Conservation (phyloP, 1,140 invertebrate species). For the Anastrepha obliqua region DNA sequence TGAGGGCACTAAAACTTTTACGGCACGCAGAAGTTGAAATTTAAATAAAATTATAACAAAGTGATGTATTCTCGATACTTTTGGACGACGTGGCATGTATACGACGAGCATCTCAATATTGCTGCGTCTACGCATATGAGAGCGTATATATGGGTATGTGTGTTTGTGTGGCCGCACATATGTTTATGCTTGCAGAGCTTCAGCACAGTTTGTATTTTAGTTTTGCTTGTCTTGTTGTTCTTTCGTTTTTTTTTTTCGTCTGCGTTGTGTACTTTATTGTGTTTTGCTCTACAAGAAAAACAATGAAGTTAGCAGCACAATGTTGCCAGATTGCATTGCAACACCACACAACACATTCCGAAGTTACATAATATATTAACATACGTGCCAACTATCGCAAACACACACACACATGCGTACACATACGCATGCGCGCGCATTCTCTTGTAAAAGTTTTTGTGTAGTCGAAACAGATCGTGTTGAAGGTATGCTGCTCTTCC, state of each 20-base stretch:
- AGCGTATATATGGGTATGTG: background rate
- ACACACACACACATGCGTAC: background rate
- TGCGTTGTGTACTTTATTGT: background rate
- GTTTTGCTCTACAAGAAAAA: slow-evolving; percentile 23
- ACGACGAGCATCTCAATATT: slow-evolving; percentile 18
- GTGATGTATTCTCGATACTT: slow-evolving; percentile 45
- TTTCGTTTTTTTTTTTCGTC: background rate
- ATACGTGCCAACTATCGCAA: background rate
- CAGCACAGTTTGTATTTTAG: slow-evolving; percentile 37
- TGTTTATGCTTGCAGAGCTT: slow-evolving; percentile 24
- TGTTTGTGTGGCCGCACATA: slow-evolving; percentile 16
- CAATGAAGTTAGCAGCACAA: slow-evolving; percentile 39
- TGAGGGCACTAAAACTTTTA: slow-evolving; percentile 41
- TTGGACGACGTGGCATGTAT: slow-evolving; percentile 42
- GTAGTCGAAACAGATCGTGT: background rate
- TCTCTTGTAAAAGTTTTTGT: background rate
- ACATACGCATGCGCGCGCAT: background rate
- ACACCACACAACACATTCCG: background rate
- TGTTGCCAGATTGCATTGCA: slow-evolving; percentile 43
- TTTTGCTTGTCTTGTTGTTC: slow-evolving; percentile 11
- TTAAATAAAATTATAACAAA: slow-evolving; percentile 52
- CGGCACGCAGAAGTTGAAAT: slow-evolving; percentile 48
- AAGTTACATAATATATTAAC: background rate
- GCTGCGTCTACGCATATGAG: background rate
- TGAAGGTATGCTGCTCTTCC: background rate